phyloP scores from a whole-genome alignment of 92 coral and sea anemone species.

The Virgularia gustaviana region DNA sequence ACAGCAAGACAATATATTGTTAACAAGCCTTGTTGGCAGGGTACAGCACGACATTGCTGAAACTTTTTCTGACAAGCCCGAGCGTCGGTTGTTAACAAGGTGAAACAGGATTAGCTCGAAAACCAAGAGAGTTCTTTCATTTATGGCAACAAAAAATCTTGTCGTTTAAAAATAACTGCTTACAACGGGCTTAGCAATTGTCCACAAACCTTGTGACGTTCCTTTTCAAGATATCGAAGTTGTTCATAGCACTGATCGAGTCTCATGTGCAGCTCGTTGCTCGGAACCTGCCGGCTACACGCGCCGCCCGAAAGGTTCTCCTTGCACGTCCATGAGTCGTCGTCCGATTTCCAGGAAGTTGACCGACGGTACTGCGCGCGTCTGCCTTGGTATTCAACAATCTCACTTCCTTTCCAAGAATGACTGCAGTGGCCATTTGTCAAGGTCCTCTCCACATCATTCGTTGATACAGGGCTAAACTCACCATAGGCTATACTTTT shows the following conservation, averaged over 20 bases:
- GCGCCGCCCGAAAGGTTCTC: conserved; percentile 53
- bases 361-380: conserved; percentile 20
- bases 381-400: conserved; percentile 12
- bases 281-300: conserved; percentile 67
- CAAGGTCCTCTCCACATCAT: neutral
- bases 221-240: conserved; percentile 81
- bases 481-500: conserved; percentile 1
- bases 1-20: too few relatives aligned
- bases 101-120: too few relatives aligned
- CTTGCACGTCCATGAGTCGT: conserved; percentile 51
- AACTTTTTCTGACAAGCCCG: too few relatives aligned
- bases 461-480: neutral
- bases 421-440: conserved; percentile 24
- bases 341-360: conserved; percentile 29
- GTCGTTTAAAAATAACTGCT: neutral
- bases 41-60: too few relatives aligned
- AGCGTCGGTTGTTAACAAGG: too few relatives aligned
- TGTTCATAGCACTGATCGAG: conserved; percentile 97
- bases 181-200: neutral
- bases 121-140: too few relatives aligned
- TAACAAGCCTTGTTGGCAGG: too few relatives aligned
- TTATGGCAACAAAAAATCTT: too few relatives aligned
- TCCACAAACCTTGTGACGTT: conserved; percentile 72
- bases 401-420: conserved; percentile 30
- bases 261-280: conserved; percentile 76